Percentiles rank a stretch among this genome's conserved stretches.
Conservation (phyloP, 2,113 vertebrate genomes). For the Thomomys bottae region DNA sequence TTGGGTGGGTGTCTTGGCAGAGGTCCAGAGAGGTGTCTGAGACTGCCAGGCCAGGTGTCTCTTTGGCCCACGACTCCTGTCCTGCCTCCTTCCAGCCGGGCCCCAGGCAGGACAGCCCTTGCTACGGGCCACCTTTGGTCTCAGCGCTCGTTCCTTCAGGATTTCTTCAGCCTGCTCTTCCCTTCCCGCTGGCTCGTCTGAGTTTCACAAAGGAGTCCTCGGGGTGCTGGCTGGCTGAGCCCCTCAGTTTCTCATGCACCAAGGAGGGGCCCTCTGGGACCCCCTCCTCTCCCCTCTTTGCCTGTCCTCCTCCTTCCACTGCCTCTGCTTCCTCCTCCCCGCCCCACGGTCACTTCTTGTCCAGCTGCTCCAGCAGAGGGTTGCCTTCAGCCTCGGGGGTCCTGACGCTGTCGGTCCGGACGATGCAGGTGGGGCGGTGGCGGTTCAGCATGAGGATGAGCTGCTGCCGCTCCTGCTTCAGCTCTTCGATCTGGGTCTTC, state of each 20-base stretch:
- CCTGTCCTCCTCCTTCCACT: constrained; percentile 34
- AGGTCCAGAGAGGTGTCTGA: neutral
- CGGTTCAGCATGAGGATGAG: constrained; percentile 96
- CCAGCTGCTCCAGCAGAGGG: constrained; percentile 93
- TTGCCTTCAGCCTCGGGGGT: constrained; percentile 92
- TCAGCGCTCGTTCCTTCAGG: constrained; percentile 68
- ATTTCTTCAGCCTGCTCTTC: constrained; percentile 59
- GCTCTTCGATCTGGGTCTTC: constrained; percentile 97
- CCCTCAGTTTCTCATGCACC: constrained; percentile 81
- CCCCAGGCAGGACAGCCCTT: constrained; percentile 62
- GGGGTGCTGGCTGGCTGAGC: constrained; percentile 66
- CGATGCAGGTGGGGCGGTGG: constrained; percentile 96
- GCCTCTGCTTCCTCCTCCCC: constrained; percentile 77
- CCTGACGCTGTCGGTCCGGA: constrained; percentile 95
- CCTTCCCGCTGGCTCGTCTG: constrained; percentile 70
- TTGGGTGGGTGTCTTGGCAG: neutral
- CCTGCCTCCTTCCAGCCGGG: constrained; percentile 38
- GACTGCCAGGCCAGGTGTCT: constrained; percentile 29
- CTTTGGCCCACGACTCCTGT: constrained; percentile 45
- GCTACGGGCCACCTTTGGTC: constrained; percentile 66
- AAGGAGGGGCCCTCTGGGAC: constrained; percentile 79
- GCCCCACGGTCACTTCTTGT: constrained; percentile 88
- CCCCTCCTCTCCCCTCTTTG: constrained; percentile 73
- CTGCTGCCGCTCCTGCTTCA: constrained; percentile 96
- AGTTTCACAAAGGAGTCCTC: constrained; percentile 78